Evolutionary conservation across 2,113 vertebrate genomes (phyloP), one percentile per base, ranked within the genome.

Genomic region (Polypterus senegalus): DNA sequence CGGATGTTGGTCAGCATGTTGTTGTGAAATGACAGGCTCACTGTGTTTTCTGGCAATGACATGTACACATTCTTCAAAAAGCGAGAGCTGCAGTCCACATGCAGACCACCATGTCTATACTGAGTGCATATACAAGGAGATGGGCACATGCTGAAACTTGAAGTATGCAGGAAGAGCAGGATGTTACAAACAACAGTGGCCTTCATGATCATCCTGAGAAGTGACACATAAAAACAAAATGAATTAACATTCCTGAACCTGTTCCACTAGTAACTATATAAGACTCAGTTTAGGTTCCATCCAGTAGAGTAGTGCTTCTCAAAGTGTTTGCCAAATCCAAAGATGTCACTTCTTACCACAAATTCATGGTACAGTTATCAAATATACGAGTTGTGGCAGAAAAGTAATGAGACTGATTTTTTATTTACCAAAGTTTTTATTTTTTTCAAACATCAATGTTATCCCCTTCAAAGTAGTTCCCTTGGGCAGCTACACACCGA

Each of bases 1-100:
- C 65, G 59, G 48, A 76, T 59, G 43, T 58, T 49, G 11, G 55
- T 60, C 9, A 77, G 59, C 1, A 59, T 49, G 59, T 76, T 77
- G 10, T 67, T 52, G 57, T 71, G 74, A 11, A 77, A 65, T 9
- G 67, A 59, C 5, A 71, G 61, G 48, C 66, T 58, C 51, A 65
- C 54, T 48, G 83, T 74, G 49, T 7, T 44, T 0, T 2, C 1
- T 0, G 82, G 79, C 56, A 89, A 60, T 27, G 27, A 27, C 4
- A 49, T 3, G 1, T 87, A 87, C 69, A 90, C 56, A 0, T 63
- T 51, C 0, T 1, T 65, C 47, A 88, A 77, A 3, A 67, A 62
- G 46, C 1, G 63, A 0, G 71, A 76, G 27, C 69, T 58, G 62
- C 88, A 90, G 63, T 88, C 73, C 1, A 88, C 48, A 0, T 5